Percentiles rank a stretch among this genome's conserved stretches.
Evolutionary conservation across 1,140 invertebrate species (phyloP).

Genomic region (Meloidogyne floridensis): DNA sequence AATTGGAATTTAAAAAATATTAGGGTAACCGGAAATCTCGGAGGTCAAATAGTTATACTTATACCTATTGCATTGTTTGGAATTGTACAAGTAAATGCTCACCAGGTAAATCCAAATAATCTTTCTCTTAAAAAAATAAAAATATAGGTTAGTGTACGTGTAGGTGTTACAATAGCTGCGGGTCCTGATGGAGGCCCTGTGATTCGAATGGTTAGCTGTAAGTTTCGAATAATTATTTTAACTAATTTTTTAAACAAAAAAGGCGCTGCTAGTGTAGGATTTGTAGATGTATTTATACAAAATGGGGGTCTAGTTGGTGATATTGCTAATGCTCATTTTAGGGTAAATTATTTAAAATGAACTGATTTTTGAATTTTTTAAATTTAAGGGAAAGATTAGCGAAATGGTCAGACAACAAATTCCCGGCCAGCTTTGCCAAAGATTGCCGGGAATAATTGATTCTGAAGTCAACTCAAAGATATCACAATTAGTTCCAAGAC

Average conservation of each 20-base stretch:
- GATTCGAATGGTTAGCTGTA: conserved; percentile 51
- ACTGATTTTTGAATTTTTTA: background rate
- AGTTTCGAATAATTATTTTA: conserved; percentile 9
- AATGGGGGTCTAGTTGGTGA: conserved; percentile 64
- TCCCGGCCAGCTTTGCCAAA: conserved; percentile 53
- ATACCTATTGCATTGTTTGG: conserved; percentile 59
- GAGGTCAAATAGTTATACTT: conserved; percentile 61
- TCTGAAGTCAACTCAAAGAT: conserved; percentile 61
- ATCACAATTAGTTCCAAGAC: conserved; percentile 50
- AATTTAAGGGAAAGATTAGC: conserved; percentile 53
- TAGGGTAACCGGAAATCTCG: conserved; percentile 64
- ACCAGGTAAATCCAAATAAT: conserved; percentile 48
- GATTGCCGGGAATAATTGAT: conserved; percentile 56
- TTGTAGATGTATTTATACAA: conserved; percentile 64
- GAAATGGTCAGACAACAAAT: conserved; percentile 53
- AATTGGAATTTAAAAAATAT: background rate
- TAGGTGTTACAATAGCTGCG: conserved; percentile 53
- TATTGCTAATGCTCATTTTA: conserved; percentile 63
- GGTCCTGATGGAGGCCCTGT: conserved; percentile 48
- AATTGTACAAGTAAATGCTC: conserved; percentile 63
- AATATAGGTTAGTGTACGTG: conserved; percentile 41
- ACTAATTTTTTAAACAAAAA: background rate
- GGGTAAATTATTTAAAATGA: conserved; percentile 36
- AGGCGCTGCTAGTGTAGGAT: conserved; percentile 48
- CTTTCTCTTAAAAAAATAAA: conserved; percentile 13